Evolutionary conservation across 2,888 invertebrate species (phyloP).

Genomic region (Alviniconcha strummeri): DNA sequence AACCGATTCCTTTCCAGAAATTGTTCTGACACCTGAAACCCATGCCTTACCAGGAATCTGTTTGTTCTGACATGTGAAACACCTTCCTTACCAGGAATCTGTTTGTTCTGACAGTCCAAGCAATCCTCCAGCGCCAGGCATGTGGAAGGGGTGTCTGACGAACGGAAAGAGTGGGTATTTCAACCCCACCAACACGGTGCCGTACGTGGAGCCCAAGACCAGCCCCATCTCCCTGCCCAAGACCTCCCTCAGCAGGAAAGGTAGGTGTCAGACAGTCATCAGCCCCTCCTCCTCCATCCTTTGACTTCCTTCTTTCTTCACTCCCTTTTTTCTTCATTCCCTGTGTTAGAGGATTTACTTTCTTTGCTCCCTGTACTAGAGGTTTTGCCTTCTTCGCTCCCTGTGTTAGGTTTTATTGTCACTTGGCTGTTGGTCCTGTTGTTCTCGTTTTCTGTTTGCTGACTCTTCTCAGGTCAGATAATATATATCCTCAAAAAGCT

Average conservation of each 20-base stretch:
- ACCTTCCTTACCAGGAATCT: not conserved
- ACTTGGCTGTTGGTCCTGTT: too few relatives aligned
- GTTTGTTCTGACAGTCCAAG: slow-evolving; percentile 65
- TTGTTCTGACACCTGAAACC: not conserved
- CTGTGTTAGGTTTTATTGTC: too few relatives aligned
- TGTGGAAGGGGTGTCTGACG: slow-evolving; percentile 94
- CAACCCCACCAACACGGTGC: slow-evolving; percentile 91
- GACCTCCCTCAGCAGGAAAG: slow-evolving; percentile 58
- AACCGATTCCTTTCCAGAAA: too few relatives aligned
- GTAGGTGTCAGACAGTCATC: slow-evolving; percentile 40
- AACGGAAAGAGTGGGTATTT: slow-evolving; percentile 95
- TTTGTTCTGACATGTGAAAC: not conserved
- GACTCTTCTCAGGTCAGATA: too few relatives aligned
- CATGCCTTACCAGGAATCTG: not conserved
- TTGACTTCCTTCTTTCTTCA: too few relatives aligned
- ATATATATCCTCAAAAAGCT: too few relatives aligned
- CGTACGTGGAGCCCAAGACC: slow-evolving; percentile 74
- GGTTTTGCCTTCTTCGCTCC: too few relatives aligned
- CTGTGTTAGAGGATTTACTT: too few relatives aligned
- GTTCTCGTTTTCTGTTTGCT: too few relatives aligned
- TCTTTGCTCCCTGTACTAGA: too few relatives aligned
- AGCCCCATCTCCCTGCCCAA: slow-evolving; percentile 56
- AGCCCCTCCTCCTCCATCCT: too few relatives aligned
- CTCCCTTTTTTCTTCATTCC: too few relatives aligned
- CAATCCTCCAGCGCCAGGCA: slow-evolving; percentile 64